Evolutionary conservation across 1,140 invertebrate genomes (phyloP).

Genomic region (Drosophila ficusphila): DNA sequence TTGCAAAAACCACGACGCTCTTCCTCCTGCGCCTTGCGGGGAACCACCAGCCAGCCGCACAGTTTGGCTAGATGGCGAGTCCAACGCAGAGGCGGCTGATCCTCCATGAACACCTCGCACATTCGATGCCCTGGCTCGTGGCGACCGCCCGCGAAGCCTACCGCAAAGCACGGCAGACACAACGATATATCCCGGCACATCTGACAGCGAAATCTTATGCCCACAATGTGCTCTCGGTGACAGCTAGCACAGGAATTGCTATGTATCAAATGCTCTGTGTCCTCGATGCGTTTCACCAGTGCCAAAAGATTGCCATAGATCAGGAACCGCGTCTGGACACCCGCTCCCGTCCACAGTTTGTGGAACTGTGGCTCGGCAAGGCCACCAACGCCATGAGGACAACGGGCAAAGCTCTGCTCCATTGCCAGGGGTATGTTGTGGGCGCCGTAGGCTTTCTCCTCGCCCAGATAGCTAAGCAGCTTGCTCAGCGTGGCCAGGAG

Average conservation of each 20-base stretch:
- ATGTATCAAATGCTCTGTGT: slow-evolving; percentile 77
- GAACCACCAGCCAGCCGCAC: slow-evolving; percentile 49
- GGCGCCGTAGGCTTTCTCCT: slow-evolving; percentile 68
- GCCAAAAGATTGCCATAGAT: slow-evolving; percentile 78
- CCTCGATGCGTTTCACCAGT: slow-evolving; percentile 77
- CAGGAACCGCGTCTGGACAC: slow-evolving; percentile 69
- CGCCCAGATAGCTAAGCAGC: slow-evolving; percentile 70
- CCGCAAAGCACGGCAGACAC: slow-evolving; percentile 76
- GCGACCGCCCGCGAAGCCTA: slow-evolving; percentile 50
- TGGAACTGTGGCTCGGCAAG: slow-evolving; percentile 71
- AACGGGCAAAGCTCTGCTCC: slow-evolving; percentile 72
- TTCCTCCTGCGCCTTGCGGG: slow-evolving; percentile 59
- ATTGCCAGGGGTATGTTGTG: slow-evolving; percentile 68
- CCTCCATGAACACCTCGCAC: slow-evolving; percentile 79
- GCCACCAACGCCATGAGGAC: slow-evolving; percentile 63
- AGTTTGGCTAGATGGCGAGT: slow-evolving; percentile 62
- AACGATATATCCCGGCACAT: slow-evolving; percentile 73
- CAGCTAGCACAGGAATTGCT: slow-evolving; percentile 71
- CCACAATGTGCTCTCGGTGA: slow-evolving; percentile 64
- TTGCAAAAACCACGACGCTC: slow-evolving; percentile 74
- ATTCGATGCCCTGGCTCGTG: slow-evolving; percentile 72
- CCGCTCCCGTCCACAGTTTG: slow-evolving; percentile 63
- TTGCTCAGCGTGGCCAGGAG: slow-evolving; percentile 68
- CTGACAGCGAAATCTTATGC: slow-evolving; percentile 79
- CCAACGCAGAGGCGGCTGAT: slow-evolving; percentile 62